These are phyloP conservation scores for Sphenopsis melanotis DNA, from an alignment of 2,797 vertebrate species.

Conservation along the genomic window DNA sequence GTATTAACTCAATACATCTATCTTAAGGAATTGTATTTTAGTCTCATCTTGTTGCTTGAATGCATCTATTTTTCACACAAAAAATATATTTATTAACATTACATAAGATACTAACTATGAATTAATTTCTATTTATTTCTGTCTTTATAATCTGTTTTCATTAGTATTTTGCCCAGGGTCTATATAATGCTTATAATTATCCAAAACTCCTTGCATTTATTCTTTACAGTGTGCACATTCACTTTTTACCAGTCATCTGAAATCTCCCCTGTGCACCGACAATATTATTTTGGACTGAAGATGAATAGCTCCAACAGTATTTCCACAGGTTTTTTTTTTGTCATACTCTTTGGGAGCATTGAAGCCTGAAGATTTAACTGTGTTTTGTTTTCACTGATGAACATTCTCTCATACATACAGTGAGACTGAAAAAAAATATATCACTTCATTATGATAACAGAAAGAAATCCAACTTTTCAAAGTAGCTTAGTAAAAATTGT, in stretches of 20 bases:
- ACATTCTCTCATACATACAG: not conserved
- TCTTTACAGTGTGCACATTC: not conserved
- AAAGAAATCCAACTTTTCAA: not conserved
- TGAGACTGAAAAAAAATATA: not conserved
- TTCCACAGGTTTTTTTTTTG: not conserved
- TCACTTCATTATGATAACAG: not conserved
- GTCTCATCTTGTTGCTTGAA: not conserved
- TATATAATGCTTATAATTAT: not conserved
- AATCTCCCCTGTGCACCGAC: not conserved
- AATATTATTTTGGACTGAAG: not conserved
- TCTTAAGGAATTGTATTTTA: not conserved
- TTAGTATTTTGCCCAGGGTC: not conserved
- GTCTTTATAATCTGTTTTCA: not conserved
- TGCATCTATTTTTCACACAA: not conserved
- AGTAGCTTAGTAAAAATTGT: not conserved
- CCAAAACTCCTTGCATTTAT: not conserved
- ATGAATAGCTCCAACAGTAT: not conserved
- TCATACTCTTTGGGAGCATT: not conserved
- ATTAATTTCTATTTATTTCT: not conserved
- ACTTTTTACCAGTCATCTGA: not conserved
- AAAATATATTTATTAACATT: not conserved
- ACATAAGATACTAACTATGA: not conserved
- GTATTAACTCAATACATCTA: not conserved
- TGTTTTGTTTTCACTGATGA: constrained; percentile 29
- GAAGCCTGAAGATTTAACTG: not conserved